Base-by-base conservation (phyloP, 2,888 invertebrate species). In the Lumbricus terrestris region DNA sequence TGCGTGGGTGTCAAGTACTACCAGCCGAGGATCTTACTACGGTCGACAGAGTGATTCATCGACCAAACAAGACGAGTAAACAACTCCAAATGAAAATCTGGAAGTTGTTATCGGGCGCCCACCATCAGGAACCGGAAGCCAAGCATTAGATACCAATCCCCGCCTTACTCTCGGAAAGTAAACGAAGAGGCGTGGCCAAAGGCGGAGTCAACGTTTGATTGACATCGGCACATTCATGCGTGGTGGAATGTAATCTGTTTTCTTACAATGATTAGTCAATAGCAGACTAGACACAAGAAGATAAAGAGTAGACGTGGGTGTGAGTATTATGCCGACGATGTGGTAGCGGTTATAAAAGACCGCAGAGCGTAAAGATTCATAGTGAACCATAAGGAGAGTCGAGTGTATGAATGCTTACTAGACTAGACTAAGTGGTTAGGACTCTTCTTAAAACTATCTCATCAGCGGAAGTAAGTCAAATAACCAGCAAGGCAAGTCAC, bases 221-320 rank as follows among this genome's bases (percentile, higher is more conserved):
- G 69, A 69, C 69, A 69, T 11, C n/a, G 69, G 29, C 5, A 69
- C n/a, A 47, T 47, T 47, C 47, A 47, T 5, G 47, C 20, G 47
- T 69, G 69, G 69, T n/a, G 69, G 69, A 69, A 69, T 69, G 69
- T 69, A n/a, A 69, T n/a, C 69, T n/a, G 69, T 69, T 69, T n/a
- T 69, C 69, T 29, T 69, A 69, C 69, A 69, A 69, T n/a, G 69
- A 47, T 47, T 47, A 47, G 47, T 47, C 47, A 47, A 47, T 47
- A 47, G 23, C 47, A 47, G 23, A 23, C 47, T 23, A 47, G 47
- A 15, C 20, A 47, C n/a, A n/a, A n/a, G n/a, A n/a, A 47, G 29
- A 69, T n/a, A 69, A 69, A n/a, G 54, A 54, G 13, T 23, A 54
- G n/a, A n/a, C 69, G 69, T 69, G 69, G 69, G 69, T 69, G 69